Conservation (phyloP, 2,113 vertebrate genomes). For the Oceanodroma tethys region DNA sequence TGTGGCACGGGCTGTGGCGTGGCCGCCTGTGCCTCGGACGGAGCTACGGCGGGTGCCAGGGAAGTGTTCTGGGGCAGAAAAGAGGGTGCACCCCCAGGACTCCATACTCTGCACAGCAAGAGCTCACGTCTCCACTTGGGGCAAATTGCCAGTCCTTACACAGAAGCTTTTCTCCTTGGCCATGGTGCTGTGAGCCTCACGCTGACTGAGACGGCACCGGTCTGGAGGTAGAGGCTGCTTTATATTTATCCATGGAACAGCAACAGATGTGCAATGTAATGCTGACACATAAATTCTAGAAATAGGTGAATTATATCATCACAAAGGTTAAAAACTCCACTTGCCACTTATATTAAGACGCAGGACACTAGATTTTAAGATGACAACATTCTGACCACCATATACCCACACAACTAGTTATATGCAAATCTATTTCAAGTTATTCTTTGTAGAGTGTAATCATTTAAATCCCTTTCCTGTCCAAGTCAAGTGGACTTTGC, state of each 20-base stretch:
- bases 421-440: not conserved
- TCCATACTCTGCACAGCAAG: not conserved
- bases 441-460: not conserved
- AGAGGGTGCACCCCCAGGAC: not conserved
- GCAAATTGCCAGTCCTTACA: not conserved
- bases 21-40: accelerated
- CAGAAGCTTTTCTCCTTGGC: not conserved
- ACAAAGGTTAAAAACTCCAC: not conserved
- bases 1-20: accelerated
- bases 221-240: not conserved
- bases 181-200: not conserved
- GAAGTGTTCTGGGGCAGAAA: not conserved
- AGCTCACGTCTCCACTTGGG: not conserved
- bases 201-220: not conserved
- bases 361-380: not conserved
- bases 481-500: not conserved
- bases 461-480: not conserved
- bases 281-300: not conserved
- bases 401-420: not conserved
- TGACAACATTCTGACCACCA: not conserved
- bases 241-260: not conserved
- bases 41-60: not conserved
- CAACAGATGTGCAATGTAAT: not conserved
- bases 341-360: not conserved
- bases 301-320: not conserved